Evolutionary conservation across 2,113 vertebrate species (phyloP), one percentile per base, ranked within the genome.

Genomic region (Falcunculus frontatus): DNA sequence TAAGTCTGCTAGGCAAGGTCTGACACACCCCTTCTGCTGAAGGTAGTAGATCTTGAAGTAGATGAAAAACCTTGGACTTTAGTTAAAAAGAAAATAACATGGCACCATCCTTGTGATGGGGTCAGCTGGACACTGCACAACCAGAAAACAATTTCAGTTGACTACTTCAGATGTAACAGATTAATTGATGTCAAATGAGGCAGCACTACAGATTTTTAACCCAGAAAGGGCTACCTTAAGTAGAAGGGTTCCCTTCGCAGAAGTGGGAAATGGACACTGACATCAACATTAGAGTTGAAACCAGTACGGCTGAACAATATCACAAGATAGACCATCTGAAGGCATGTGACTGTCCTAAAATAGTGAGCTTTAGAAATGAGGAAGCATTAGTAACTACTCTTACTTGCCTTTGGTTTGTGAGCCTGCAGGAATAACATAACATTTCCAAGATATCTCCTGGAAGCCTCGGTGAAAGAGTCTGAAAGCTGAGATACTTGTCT

Each of bases 401-500:
- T 77, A 30, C 33, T 78, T 67, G 44, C n/a, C 41, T 75, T 90
- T 74, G n/a, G 22, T 72, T 93, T 84, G 49, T 64, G 21, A 90
- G 56, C 44, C 57, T 75, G 56, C 22, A 74, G 29, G 39, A 37
- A 46, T 74, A 88, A 46, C 33, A 29, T 39, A 89, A 70, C 47
- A 41, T 56, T 94, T 93, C 49, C 60, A 84, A 81, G 63, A 68
- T 60, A 87, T 82, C 69, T 89, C 16, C 91, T 97, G 83, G 64
- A 95, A 93, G 68, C 23, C 59, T 78, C 56, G 78, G 39, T 70
- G 44, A 78, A 92, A 94, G 68, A 89, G 74, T 46, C 41, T 81
- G 90, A 94, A 97, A 97, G 74, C 47, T 92, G 93, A 94, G 83
- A 89, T 78, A 81, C 59, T 92, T 90, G 53, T 89, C 60, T 96